A percentile compares a stretch with the other conserved stretches of the same genome.
phyloP scores from a whole-genome alignment of 2,797 vertebrate genomes.

The Picus viridis region DNA sequence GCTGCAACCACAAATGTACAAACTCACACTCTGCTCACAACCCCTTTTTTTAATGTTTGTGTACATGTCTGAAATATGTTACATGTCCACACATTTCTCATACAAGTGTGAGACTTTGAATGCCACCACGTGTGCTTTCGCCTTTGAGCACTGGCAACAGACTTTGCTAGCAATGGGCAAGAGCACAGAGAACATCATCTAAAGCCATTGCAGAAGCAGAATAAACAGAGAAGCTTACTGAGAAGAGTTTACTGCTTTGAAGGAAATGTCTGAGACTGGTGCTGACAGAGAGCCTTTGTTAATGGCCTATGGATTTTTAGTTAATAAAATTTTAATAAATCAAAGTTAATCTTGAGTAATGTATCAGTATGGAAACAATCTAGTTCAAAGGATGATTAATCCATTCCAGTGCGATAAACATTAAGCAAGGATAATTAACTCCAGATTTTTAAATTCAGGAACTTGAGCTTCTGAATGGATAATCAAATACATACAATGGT shows the following conservation, averaged over 20 bases:
- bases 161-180: not conserved
- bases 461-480: conserved; percentile 37
- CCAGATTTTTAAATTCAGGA: conserved; percentile 51
- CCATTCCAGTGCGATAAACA: conserved; percentile 31
- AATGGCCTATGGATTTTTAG: not conserved
- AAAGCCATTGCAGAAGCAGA: not conserved
- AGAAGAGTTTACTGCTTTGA: not conserved
- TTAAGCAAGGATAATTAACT: conserved; percentile 58
- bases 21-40: not conserved
- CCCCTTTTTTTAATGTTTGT: rapidly evolving
- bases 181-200: not conserved
- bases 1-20: not conserved
- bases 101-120: not conserved
- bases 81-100: not conserved
- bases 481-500: conserved; percentile 34
- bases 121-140: not conserved
- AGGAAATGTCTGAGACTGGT: not conserved
- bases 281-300: not conserved
- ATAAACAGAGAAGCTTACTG: not conserved
- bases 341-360: conserved; percentile 41
- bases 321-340: conserved; percentile 35
- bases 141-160: not conserved
- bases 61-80: not conserved
- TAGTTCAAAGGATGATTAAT: conserved; percentile 61
- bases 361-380: conserved; percentile 48